These are phyloP conservation scores for Polyergus mexicanus DNA, from an alignment of 1,140 invertebrate species.

Conservation along the genomic window DNA sequence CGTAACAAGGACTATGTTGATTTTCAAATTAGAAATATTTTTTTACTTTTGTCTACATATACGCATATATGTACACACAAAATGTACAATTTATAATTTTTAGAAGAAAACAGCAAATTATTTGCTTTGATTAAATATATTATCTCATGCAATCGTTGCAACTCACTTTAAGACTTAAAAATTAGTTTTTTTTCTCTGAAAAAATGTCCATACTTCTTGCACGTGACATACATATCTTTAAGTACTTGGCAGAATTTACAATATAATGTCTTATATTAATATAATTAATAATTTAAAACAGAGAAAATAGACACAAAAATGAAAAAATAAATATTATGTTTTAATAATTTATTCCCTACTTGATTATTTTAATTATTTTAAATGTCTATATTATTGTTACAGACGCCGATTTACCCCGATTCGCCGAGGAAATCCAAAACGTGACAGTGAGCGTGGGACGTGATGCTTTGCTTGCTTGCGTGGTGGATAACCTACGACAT, in stretches of 20 bases:
- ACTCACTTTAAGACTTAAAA: neutral
- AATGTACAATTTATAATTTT: neutral
- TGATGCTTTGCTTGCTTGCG: conserved; percentile 96
- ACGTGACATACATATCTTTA: neutral
- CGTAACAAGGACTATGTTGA: neutral
- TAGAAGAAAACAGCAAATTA: neutral
- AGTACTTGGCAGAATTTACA: neutral
- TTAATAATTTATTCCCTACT: neutral
- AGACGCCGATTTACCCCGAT: conserved; percentile 88
- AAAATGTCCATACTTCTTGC: conserved; percentile 22
- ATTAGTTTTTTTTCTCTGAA: conserved; percentile 18
- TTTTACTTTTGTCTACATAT: neutral
- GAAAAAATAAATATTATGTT: neutral
- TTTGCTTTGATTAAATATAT: conserved; percentile 3
- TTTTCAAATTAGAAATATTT: conserved; percentile 32
- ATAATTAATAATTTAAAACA: neutral
- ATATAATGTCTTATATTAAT: neutral
- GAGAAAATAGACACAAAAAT: neutral
- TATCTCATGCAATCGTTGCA: conserved; percentile 9
- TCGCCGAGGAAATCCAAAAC: conserved; percentile 96
- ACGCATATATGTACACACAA: too few species aligned
- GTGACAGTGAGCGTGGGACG: conserved; percentile 96
- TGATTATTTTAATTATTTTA: neutral
- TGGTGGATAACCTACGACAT: conserved; percentile 95
- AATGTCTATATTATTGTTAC: conserved; percentile 35